A percentile compares a stretch with the other conserved stretches of the same genome.
Conservation (phyloP, 1,140 invertebrate species). For the Solenopsis invicta region DNA sequence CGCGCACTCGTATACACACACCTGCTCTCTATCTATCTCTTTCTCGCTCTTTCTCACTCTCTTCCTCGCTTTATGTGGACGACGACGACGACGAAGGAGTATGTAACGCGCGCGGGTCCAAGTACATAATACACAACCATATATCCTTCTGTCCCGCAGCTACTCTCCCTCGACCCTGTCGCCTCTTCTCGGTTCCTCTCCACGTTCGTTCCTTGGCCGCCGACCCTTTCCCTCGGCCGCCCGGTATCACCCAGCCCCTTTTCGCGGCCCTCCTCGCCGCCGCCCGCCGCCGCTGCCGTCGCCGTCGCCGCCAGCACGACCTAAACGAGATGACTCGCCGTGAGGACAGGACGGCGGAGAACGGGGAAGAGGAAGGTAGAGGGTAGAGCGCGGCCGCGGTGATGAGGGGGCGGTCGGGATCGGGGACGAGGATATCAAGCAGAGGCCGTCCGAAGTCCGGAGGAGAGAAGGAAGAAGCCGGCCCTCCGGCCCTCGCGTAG, state of each 20-base stretch:
- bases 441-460: conserved; percentile 69
- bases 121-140: conserved; percentile 76
- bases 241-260: conserved; percentile 51
- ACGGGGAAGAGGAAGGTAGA: not conserved
- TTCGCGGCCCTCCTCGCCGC: conserved; percentile 46
- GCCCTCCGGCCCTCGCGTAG: conserved; percentile 73
- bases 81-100: conserved; percentile 65
- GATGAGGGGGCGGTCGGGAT: conserved; percentile 31
- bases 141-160: conserved; percentile 78
- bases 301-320: conserved; percentile 59
- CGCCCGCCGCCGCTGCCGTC: conserved; percentile 32
- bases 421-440: conserved; percentile 67
- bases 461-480: conserved; percentile 74
- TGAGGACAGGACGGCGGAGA: conserved; percentile 72
- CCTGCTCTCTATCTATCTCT: conserved; percentile 37
- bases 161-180: conserved; percentile 79
- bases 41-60: not conserved
- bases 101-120: conserved; percentile 64
- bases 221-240: conserved; percentile 56
- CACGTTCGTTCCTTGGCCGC: conserved; percentile 67
- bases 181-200: conserved; percentile 74
- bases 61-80: conserved; percentile 23
- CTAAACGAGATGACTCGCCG: conserved; percentile 77
- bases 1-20: conserved; percentile 51
- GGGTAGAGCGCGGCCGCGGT: not conserved